These are phyloP conservation scores for Alexandromys fortis DNA, from an alignment of 2,113 vertebrate genomes.

Conservation along the genomic window DNA sequence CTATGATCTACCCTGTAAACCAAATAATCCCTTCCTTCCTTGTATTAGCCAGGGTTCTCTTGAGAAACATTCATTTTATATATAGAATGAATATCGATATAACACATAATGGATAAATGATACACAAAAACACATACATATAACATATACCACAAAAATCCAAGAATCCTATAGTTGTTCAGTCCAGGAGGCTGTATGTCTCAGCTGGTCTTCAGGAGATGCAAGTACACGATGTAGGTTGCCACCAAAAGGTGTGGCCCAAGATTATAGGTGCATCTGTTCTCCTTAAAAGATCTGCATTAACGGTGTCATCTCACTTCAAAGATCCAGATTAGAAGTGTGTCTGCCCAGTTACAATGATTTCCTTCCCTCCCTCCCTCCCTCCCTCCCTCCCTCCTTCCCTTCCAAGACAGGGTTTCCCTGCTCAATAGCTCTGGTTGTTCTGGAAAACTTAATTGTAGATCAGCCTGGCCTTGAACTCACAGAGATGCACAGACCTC, in stretches of 20 bases:
- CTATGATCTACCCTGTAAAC: neutral
- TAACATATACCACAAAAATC: neutral
- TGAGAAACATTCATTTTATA: neutral
- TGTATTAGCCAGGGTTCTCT: neutral
- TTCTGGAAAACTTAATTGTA: neutral
- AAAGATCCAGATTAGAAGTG: neutral
- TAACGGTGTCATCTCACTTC: neutral
- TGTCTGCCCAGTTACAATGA: neutral
- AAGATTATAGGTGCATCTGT: neutral
- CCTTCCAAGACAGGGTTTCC: neutral
- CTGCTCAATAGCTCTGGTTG: neutral
- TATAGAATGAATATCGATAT: neutral
- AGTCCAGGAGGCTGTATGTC: neutral
- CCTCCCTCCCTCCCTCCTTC: rapidly evolving
- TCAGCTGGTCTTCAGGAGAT: neutral
- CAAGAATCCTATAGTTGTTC: neutral
- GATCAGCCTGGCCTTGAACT: neutral
- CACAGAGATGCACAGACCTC: neutral
- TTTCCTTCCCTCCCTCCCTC: too few species aligned
- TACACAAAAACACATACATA: neutral
- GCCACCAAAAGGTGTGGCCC: neutral
- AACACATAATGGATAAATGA: neutral
- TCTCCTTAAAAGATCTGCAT: neutral
- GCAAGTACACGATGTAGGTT: neutral
- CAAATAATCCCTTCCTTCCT: neutral